Conservation (phyloP, 2,113 vertebrate species). For the Gasterosteus nipponicus region DNA sequence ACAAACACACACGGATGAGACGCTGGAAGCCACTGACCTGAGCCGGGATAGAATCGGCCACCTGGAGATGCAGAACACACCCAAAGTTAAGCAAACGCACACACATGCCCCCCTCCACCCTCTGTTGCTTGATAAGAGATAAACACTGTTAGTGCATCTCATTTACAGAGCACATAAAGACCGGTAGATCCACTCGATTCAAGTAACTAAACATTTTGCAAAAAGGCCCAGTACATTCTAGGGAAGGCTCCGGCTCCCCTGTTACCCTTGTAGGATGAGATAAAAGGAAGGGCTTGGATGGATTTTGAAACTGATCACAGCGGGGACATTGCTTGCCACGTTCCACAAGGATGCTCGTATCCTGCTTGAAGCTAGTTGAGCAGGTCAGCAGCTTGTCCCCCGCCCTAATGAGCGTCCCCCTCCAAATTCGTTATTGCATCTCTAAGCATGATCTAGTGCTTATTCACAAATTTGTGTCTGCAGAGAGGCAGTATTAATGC, state of each 20-base stretch:
- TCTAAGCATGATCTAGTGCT: not conserved
- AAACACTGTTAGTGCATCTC: not conserved
- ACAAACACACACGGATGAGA: conserved; percentile 54
- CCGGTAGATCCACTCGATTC: not conserved
- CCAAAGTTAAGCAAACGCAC: conserved; percentile 69
- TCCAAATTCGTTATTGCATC: not conserved
- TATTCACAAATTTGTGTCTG: too few species aligned
- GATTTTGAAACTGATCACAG: not conserved
- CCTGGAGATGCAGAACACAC: conserved; percentile 81
- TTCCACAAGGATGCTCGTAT: not conserved
- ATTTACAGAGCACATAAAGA: not conserved
- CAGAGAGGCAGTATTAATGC: conserved; percentile 35
- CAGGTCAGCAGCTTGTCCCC: not conserved
- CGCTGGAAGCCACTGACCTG: conserved; percentile 80
- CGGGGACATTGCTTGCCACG: not conserved
- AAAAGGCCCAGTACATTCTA: not conserved
- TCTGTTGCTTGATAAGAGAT: too few species aligned
- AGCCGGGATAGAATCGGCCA: conserved; percentile 83
- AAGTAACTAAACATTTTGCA: not conserved
- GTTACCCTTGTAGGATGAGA: not conserved
- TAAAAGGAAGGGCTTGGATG: not conserved
- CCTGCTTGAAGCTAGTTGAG: not conserved
- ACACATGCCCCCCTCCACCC: not conserved
- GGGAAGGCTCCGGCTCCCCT: conserved; percentile 2
- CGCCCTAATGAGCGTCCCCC: not conserved